Percentiles rank a stretch among this genome's conserved stretches.
These are phyloP conservation scores for Siderastrea siderea DNA, from an alignment of 92 coral and sea anemone genomes.

Conservation along the genomic window DNA sequence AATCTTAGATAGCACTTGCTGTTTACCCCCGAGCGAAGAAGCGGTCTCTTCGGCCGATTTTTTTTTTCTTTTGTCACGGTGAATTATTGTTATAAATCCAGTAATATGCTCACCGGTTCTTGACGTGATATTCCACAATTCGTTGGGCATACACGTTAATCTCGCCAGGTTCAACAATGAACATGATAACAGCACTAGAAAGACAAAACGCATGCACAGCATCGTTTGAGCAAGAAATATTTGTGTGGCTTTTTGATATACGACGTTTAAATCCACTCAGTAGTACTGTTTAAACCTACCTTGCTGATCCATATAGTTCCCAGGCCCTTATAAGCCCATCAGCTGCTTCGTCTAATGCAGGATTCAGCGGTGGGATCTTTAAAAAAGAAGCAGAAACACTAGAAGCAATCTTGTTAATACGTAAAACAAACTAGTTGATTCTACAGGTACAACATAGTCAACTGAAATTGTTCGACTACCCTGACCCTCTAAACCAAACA, in stretches of 20 bases:
- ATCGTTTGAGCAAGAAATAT: no score
- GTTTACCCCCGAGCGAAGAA: no score
- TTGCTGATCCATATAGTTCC: constrained; percentile 5
- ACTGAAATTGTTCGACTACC: no score
- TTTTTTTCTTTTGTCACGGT: no score
- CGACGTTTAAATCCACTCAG: neutral
- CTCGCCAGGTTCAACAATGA: neutral
- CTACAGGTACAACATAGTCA: no score
- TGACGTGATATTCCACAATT: constrained; percentile 9
- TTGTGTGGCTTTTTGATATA: no score
- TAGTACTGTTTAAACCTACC: neutral
- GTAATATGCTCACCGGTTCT: neutral
- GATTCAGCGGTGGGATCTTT: neutral
- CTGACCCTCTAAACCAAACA: no score
- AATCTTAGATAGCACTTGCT: no score
- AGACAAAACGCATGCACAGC: neutral
- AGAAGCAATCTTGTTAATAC: no score
- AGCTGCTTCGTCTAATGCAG: constrained; percentile 8
- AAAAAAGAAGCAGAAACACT: no score
- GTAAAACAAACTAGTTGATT: no score
- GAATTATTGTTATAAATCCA: neutral
- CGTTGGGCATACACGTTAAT: constrained; percentile 2
- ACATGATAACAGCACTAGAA: constrained; percentile 22
- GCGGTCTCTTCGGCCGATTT: no score
- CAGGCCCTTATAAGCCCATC: constrained; percentile 14